Percentiles rank a stretch among this genome's conserved stretches.
phyloP scores from a whole-genome alignment of 2,888 invertebrate genomes.

The Pterobdella sp. region DNA sequence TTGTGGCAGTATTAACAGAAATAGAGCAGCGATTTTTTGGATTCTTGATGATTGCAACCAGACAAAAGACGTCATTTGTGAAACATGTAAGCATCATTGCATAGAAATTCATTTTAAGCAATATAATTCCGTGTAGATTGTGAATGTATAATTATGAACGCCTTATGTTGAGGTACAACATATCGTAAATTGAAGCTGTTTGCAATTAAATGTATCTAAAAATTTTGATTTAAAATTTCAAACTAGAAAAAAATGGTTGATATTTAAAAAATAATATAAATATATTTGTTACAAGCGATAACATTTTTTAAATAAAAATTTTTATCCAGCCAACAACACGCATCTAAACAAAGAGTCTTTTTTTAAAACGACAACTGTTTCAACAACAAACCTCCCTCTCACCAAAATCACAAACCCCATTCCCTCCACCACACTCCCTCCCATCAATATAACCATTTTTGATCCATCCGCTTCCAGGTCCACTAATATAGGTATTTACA shows the following conservation, averaged over 20 bases:
- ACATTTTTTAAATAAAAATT: background rate
- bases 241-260: too few relatives aligned
- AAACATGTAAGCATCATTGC: background rate
- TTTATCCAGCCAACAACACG: background rate
- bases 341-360: background rate
- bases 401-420: background rate
- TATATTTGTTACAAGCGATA: too few relatives aligned
- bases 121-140: background rate
- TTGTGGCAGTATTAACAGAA: conserved; percentile 1
- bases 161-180: too few relatives aligned
- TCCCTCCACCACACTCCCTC: background rate
- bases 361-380: background rate
- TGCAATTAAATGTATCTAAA: too few relatives aligned
- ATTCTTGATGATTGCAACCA: background rate
- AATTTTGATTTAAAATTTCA: too few relatives aligned
- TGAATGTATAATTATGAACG: too few relatives aligned
- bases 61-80: background rate
- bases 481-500: background rate
- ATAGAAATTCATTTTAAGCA: background rate
- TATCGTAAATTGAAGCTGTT: too few relatives aligned
- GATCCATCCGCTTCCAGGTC: background rate
- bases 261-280: too few relatives aligned
- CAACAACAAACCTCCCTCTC: background rate
- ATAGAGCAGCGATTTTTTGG: background rate
- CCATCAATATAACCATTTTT: background rate